Evolutionary conservation across 2,797 vertebrate genomes (phyloP).

Genomic region (Trachops cirrhosus): DNA sequence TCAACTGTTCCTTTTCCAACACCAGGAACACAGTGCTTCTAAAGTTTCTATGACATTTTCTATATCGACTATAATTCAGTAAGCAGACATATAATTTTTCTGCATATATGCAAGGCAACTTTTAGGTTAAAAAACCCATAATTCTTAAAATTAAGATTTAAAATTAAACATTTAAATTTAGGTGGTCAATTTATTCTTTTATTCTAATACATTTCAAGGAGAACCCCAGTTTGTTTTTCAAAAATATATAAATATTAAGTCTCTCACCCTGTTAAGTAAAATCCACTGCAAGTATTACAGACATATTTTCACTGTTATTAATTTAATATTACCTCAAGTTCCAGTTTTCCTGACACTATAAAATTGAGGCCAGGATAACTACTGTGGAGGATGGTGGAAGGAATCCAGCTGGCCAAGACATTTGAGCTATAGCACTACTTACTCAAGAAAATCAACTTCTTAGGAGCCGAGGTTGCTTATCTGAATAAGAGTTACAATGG

Average conservation of each 20-base stretch:
- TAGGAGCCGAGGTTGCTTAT: not conserved
- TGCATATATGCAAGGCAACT: not conserved
- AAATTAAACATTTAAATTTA: not conserved
- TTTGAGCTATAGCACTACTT: not conserved
- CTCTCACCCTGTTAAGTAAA: not conserved
- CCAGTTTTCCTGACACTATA: not conserved
- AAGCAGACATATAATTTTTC: not conserved
- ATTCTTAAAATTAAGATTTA: not conserved
- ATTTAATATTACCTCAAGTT: not conserved
- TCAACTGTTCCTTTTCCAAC: not conserved
- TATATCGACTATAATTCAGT: not conserved
- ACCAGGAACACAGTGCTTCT: not conserved
- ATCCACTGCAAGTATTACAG: not conserved
- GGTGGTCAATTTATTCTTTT: not conserved
- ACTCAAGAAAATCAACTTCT: slow-evolving; percentile 11
- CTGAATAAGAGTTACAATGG: not conserved
- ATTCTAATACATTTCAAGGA: not conserved
- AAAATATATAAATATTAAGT: not conserved
- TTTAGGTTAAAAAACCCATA: not conserved
- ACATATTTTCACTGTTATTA: not conserved
- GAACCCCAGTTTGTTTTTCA: not conserved
- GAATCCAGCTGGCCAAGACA: not conserved
- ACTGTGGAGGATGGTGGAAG: not conserved
- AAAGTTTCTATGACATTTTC: not conserved
- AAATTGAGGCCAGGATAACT: not conserved